Evolutionary conservation across 2,113 vertebrate genomes (phyloP), one percentile per base, ranked within the genome.

Genomic region (Ochotona princeps): DNA sequence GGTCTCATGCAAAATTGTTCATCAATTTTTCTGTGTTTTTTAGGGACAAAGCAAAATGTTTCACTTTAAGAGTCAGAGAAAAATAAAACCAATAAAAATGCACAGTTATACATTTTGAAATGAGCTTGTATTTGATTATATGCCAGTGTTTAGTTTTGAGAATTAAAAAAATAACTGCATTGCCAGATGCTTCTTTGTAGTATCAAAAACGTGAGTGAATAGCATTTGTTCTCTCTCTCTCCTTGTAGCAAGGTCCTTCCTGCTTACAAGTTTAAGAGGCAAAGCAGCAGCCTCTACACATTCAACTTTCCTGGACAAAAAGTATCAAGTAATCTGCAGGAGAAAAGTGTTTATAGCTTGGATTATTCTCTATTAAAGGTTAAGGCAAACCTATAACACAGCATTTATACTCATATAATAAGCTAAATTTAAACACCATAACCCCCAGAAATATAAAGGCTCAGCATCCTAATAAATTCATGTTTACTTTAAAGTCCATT

Each of bases 401-500:
- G 89, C 97, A 90, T 79, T 94, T 94, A 88, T 35, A 44, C 44
- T 96, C 89, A 94, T 25, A 74, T 84, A 82, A 97, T 94, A 97
- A 89, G 91, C 85, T 75, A 94, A 87, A 95, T 95, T 93, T 93
- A 92, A 96, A 94, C 90, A 88, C 44, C 32, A 54, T 66, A 94
- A 44, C 67, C 32, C 69, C n/a, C 2, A 93, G 2, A 73, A 35
- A 8, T 94, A 85, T 75, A 92, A 96, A 88, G 47, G 60, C 78
- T 97, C 93, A 90, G 69, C 21, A 94, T 90, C 7, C 61, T 91
- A 96, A 97, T 88, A 97, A 96, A 97, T 83, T 89, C 28, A 95
- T 97, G 97, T 96, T 94, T 94, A 96, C 96, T 97, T 98, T 97
- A 93, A 93, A 87, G 38, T 95, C 63, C 0, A 10, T 96, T 96